Evolutionary conservation across 2,113 vertebrate species (phyloP), one percentile per base, ranked within the genome.

Genomic region (Paramormyrops kingsleyae): DNA sequence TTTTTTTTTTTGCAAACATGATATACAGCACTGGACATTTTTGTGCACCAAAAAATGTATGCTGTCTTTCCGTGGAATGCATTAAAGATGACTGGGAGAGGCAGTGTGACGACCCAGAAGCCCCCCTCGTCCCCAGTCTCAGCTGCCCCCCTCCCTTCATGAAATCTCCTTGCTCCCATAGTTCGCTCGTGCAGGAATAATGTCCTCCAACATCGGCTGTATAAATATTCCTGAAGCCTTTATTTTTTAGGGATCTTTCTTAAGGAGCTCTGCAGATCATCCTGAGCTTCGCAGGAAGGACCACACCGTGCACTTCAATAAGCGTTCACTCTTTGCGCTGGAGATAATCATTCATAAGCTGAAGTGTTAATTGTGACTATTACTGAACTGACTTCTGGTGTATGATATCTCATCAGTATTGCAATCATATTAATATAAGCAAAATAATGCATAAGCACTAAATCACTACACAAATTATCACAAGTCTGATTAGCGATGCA

Each of bases 151-250:
- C 4, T 17, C 47, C 44, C n/a, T 39, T n/a, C 27, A 5, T 74
- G 62, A n/a, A 44, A 35, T 6, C 35, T 88, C 19, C 53, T 19
- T 39, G n/a, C 84, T 39, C 31, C 56, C n/a, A 21, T 24, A 12
- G 35, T 50, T 47, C 66, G 31, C 70, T 91, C 77, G 49, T 31
- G 62, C 39, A 44, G 59, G 35, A 87, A 87, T 77, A 80, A 90
- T 86, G 47, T 39, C 77, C 31, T 50, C 77, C 17, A 47, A 88
- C 88, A 90, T 21, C 15, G 52, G 88, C 83, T 90, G 46, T 39
- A 86, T 66, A 87, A 83, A 91, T 90, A 83, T 89, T 87, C 86
- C 1, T 52, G 66, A 44, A 59, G 87, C 53, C 27, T 42, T 88
- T 8, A 8, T 88, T 42, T 27, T n/a, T 88, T n/a, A 44, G 4